Evolutionary conservation across 30 jellyfish, hydroid and myxozoan species (phyloP).

Genomic region (Sanderia malayensis): DNA sequence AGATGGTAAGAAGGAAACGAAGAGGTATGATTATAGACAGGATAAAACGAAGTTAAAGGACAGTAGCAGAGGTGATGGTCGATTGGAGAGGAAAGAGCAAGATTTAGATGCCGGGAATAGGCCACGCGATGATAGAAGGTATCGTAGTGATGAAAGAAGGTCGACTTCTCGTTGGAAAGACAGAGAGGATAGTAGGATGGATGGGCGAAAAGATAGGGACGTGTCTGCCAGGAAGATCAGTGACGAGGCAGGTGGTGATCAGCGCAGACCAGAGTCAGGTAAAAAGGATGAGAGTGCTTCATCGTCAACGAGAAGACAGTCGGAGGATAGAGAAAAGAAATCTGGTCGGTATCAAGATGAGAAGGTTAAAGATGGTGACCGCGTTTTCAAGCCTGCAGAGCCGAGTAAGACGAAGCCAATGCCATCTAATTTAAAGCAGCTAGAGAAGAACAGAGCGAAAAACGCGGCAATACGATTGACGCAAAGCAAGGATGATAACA

Average conservation of each 20-base stretch:
- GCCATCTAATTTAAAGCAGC: slow-evolving; percentile 51
- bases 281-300: not conserved
- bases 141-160: not conserved
- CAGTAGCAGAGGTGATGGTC: not conserved
- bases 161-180: slow-evolving; percentile 9
- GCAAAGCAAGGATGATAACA: slow-evolving; percentile 7
- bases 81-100: slow-evolving; percentile 23
- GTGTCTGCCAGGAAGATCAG: not conserved
- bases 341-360: not conserved
- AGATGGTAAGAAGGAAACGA: not conserved
- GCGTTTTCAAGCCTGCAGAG: not conserved
- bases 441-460: slow-evolving; percentile 41
- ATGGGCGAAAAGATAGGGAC: not conserved
- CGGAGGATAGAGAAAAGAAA: not conserved
- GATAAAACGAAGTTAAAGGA: not conserved
- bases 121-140: not conserved
- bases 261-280: not conserved
- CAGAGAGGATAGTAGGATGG: not conserved
- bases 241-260: not conserved
- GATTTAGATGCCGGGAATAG: slow-evolving; percentile 11
- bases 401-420: slow-evolving; percentile 4
- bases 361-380: not conserved
- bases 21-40: slow-evolving; percentile 1
- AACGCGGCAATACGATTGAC: slow-evolving; percentile 25
- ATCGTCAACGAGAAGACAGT: not conserved